Percentiles rank a stretch among this genome's conserved stretches.
phyloP scores from a whole-genome alignment of 1,140 invertebrate genomes.

The Saccostrea glomerata region DNA sequence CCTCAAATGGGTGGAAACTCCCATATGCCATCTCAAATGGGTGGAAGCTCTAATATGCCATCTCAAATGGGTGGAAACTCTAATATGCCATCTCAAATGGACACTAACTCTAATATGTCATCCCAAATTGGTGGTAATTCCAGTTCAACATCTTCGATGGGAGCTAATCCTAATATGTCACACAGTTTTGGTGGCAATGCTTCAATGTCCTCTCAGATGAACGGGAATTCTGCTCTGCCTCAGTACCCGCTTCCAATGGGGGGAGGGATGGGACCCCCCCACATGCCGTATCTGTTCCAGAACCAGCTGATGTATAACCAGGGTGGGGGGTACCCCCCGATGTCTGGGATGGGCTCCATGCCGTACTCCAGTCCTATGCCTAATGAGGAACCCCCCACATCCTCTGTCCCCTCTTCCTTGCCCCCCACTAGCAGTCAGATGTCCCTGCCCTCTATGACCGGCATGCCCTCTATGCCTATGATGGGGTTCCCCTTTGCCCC shows the following conservation, averaged over 20 bases:
- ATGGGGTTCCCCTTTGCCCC: slow-evolving; percentile 57
- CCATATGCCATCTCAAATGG: neutral
- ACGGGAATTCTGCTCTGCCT: neutral
- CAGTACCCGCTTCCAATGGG: neutral
- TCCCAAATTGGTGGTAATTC: neutral
- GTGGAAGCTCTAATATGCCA: neutral
- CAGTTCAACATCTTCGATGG: too few species aligned
- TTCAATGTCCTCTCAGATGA: neutral
- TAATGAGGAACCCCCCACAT: neutral
- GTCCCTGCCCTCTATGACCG: slow-evolving; percentile 30
- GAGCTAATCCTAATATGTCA: neutral
- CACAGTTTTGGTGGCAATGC: neutral
- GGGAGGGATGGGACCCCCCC: slow-evolving; percentile 1
- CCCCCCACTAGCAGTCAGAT: neutral
- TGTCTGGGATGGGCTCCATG: slow-evolving; percentile 38
- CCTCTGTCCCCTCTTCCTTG: neutral
- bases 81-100: neutral
- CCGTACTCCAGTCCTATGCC: neutral
- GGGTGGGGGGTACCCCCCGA: slow-evolving; percentile 28
- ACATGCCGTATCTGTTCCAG: slow-evolving; percentile 22
- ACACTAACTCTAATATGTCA: neutral
- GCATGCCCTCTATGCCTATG: slow-evolving; percentile 47
- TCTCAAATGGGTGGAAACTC: neutral
- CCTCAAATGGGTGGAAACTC: neutral
- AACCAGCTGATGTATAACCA: slow-evolving; percentile 25